Conservation (phyloP, 53 echinoderm and acorn worm genomes). For the Henricia sp. region DNA sequence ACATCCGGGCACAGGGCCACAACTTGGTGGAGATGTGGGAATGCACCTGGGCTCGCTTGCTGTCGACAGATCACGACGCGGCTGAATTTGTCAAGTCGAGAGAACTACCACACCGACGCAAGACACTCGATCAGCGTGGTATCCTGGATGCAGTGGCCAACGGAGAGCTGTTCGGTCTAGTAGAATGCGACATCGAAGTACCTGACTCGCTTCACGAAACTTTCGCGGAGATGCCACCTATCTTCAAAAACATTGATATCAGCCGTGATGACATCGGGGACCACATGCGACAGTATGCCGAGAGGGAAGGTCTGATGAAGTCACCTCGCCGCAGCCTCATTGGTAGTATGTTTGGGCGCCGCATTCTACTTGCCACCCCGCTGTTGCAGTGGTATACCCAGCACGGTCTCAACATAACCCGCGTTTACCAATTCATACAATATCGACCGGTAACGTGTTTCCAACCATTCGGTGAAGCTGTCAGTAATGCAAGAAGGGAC, state of each 20-base stretch:
- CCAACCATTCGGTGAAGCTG: conserved; percentile 5
- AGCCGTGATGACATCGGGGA: conserved; percentile 49
- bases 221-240: conserved; percentile 62
- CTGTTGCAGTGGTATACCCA: conserved; percentile 20
- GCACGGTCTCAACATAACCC: not conserved
- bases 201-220: too few relatives aligned
- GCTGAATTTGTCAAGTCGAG: not conserved
- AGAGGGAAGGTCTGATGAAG: conserved; percentile 6
- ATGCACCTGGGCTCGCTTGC: conserved; percentile 5
- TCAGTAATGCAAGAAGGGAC: not conserved
- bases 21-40: too few relatives aligned
- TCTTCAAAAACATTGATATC: conserved; percentile 54
- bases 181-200: too few relatives aligned
- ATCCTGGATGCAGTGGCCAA: too few relatives aligned
- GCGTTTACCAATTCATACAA: conserved; percentile 12
- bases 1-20: too few relatives aligned
- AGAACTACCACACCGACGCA: too few relatives aligned
- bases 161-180: too few relatives aligned
- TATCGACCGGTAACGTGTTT: conserved; percentile 9
- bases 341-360: conserved; percentile 42
- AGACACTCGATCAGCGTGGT: too few relatives aligned
- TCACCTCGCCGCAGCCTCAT: conserved; percentile 34
- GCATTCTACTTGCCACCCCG: conserved; percentile 12
- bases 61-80: conserved; percentile 3
- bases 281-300: conserved; percentile 33